Base-by-base conservation (phyloP, 92 coral and sea anemone species). In the Zoanthus solanderi region DNA sequence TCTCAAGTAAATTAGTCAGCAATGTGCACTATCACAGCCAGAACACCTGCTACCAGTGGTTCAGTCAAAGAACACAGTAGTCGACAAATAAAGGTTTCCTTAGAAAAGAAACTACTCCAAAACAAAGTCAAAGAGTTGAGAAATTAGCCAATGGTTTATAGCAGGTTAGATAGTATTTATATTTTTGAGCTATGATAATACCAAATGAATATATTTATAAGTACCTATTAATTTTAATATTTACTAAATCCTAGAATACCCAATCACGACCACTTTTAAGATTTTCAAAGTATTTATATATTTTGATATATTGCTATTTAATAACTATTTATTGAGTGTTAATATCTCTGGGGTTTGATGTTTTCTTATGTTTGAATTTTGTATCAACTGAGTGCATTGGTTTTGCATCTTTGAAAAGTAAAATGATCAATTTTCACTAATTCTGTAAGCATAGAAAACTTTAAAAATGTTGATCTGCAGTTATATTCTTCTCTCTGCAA, bases 31-130 rank as follows among this genome's bases (percentile, higher is more conserved):
- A 17, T 17, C 78, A 74, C 78, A 74, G 30, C 53, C 78, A 42
- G 60, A 74, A 74, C 28, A 14, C 12, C 78, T 9, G 31, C 23
- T 45, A 9, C 58, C 54, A 74, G 78, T 74, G 78, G 79, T 75
- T 75, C 10, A 3, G 56, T 75, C 12, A 46, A 7, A n/a, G 34
- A 7, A 75, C 60, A n/a, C 57, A 28, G 9, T 6, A 44, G 34
- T 47, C 61, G 37, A 45, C 60, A 75, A 46, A 47, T 14, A 14
- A 15, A 75, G 34, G 61, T 75, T 46, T 44, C 11, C 32, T 17
- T 6, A 75, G 23, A 44, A 45, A 75, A 75, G 60, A 17, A 23
- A 52, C 14, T 16, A 10, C 79, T 75, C 5, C 14, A 75, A 75
- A 44, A 75, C 3, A 75, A 75, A 75, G 12, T 75, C 29, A 76